Percentiles rank a stretch among this genome's conserved stretches.
phyloP scores from a whole-genome alignment of 2,113 vertebrate genomes.

The Chionis minor region DNA sequence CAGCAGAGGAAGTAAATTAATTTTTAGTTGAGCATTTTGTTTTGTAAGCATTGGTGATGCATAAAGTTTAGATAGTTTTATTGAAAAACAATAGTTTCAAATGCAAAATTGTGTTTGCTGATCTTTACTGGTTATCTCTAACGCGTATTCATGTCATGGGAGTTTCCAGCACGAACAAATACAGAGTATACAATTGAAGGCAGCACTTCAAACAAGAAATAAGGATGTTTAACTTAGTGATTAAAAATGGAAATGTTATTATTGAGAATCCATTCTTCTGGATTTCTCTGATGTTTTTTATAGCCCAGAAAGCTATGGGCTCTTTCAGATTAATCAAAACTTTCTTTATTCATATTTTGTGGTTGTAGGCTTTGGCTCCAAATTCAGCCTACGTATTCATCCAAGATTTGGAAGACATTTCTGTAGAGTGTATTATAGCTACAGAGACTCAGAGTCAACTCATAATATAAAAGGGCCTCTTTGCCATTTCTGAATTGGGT shows the following conservation, averaged over 20 bases:
- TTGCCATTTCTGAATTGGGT: neutral
- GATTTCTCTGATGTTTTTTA: slow-evolving; percentile 1
- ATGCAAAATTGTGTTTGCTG: neutral
- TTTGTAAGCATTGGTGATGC: neutral
- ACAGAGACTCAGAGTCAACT: neutral
- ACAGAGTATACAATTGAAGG: neutral
- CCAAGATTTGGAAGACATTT: slow-evolving; percentile 25
- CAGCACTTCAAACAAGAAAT: slow-evolving; percentile 39
- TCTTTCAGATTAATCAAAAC: neutral
- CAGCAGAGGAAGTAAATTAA: neutral
- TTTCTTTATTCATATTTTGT: slow-evolving; percentile 36
- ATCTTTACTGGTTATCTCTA: neutral
- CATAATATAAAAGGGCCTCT: neutral
- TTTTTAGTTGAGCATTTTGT: neutral
- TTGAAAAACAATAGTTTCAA: neutral
- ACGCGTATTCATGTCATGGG: neutral
- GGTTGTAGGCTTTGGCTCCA: slow-evolving; percentile 39
- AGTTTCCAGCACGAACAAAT: neutral
- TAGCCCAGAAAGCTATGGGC: neutral
- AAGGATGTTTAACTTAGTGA: slow-evolving; percentile 23
- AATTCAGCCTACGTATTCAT: slow-evolving; percentile 53
- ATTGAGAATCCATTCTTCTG: slow-evolving; percentile 4
- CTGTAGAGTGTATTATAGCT: neutral
- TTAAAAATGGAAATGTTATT: slow-evolving; percentile 37
- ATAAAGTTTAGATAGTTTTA: neutral